Evolutionary conservation across 2,113 vertebrate species (phyloP).

Genomic region (Catharus minimus): DNA sequence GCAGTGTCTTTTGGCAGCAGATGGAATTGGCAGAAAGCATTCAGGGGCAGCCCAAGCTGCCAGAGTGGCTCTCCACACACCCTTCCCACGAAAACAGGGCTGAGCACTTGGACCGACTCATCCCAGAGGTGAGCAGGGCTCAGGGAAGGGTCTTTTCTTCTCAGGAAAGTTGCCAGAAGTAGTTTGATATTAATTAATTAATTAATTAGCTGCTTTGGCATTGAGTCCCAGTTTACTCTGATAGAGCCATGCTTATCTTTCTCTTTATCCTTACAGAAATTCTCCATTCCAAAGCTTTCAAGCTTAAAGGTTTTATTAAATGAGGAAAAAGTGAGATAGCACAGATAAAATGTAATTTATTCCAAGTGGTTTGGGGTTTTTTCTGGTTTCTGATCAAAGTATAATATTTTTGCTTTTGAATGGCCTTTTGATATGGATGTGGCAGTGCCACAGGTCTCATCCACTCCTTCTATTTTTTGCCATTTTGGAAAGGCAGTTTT

Average conservation of each 20-base stretch:
- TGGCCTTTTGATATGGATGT: background rate
- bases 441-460: background rate
- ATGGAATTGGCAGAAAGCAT: constrained; percentile 83
- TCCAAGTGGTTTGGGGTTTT: background rate
- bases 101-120: constrained; percentile 82
- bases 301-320: background rate
- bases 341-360: background rate
- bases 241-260: background rate
- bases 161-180: background rate
- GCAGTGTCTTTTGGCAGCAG: constrained; percentile 92
- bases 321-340: background rate
- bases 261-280: background rate
- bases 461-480: background rate
- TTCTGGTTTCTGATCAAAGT: background rate
- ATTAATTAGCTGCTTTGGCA: background rate
- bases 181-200: background rate
- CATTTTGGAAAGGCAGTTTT: background rate
- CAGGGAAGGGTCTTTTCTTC: background rate
- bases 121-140: constrained; percentile 85
- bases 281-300: background rate
- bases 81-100: constrained; percentile 89
- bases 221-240: background rate
- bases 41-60: constrained; percentile 72
- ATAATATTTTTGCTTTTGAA: background rate
- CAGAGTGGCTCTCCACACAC: constrained; percentile 95